These are phyloP conservation scores for Heliconius ethilla DNA, from an alignment of 2,888 invertebrate genomes.

Conservation along the genomic window DNA sequence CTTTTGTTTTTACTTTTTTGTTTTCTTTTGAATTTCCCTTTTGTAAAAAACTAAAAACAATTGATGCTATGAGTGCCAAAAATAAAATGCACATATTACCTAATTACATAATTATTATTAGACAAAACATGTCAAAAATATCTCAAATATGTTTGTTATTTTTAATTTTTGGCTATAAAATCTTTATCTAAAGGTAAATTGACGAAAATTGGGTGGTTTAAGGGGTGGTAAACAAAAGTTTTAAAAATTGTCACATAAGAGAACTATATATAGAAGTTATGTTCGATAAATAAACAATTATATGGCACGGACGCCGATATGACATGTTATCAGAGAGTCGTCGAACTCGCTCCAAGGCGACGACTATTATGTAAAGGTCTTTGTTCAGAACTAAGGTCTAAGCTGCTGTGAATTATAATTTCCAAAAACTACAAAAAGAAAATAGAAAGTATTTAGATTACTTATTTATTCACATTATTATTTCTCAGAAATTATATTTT, in stretches of 20 bases:
- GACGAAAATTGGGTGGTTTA: too few relatives aligned
- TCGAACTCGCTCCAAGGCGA: slow-evolving; percentile 67
- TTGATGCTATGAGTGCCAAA: background rate
- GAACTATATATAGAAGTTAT: slow-evolving; percentile 35
- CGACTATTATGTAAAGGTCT: slow-evolving; percentile 53
- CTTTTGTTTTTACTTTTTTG: background rate
- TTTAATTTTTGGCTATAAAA: background rate
- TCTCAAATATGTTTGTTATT: background rate
- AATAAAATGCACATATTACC: background rate
- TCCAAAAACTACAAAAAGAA: background rate
- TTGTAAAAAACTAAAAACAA: background rate
- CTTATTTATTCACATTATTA: background rate
- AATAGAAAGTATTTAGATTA: background rate
- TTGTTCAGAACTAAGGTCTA: slow-evolving; percentile 39
- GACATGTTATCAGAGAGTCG: slow-evolving; percentile 73
- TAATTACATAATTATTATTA: background rate
- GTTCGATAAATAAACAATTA: slow-evolving; percentile 46
- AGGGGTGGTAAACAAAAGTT: too few relatives aligned
- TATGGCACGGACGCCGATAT: slow-evolving; percentile 54
- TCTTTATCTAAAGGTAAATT: background rate
- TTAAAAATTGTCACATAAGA: background rate
- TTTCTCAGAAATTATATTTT: background rate
- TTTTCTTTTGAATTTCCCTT: background rate
- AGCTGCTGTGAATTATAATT: slow-evolving; percentile 11
- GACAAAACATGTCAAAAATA: background rate